These are phyloP conservation scores for Cylloceria caligata DNA, from an alignment of 2,888 invertebrate genomes.

Conservation along the genomic window DNA sequence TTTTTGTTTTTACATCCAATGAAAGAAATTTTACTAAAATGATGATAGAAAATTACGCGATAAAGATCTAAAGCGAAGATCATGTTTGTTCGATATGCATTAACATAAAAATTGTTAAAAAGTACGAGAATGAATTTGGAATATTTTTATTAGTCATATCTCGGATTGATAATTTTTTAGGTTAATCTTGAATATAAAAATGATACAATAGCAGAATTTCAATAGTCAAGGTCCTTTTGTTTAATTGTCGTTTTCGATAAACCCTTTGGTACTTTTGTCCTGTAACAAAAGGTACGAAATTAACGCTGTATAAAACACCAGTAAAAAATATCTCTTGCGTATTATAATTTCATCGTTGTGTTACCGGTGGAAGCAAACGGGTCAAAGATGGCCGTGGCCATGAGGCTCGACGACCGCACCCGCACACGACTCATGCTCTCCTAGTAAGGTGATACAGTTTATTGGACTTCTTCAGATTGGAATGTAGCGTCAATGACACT, in stretches of 20 bases:
- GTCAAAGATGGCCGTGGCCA: conserved; percentile 61
- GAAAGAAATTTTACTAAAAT: too few relatives aligned
- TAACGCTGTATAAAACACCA: conserved; percentile 17
- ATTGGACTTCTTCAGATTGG: conserved; percentile 83
- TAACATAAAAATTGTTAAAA: too few relatives aligned
- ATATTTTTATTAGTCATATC: too few relatives aligned
- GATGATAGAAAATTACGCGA: too few relatives aligned
- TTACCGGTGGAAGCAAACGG: conserved; percentile 26
- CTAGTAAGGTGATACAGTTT: conserved; percentile 83
- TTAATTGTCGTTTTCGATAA: background rate
- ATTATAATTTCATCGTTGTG: conserved; percentile 58
- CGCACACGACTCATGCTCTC: conserved; percentile 74
- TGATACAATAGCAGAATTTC: background rate
- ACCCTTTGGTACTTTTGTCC: too few relatives aligned
- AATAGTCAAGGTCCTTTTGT: background rate
- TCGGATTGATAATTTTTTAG: too few relatives aligned
- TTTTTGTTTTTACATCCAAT: too few relatives aligned
- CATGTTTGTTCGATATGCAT: too few relatives aligned
- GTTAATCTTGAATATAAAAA: background rate
- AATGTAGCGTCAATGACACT: conserved; percentile 78
- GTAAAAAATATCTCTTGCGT: conserved; percentile 42
- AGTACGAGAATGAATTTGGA: too few relatives aligned
- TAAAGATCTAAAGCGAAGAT: too few relatives aligned
- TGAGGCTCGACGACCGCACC: conserved; percentile 63
- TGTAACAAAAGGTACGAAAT: too few relatives aligned